phyloP scores from a whole-genome alignment of 2,888 invertebrate species.

The Sepiola atlantica region DNA sequence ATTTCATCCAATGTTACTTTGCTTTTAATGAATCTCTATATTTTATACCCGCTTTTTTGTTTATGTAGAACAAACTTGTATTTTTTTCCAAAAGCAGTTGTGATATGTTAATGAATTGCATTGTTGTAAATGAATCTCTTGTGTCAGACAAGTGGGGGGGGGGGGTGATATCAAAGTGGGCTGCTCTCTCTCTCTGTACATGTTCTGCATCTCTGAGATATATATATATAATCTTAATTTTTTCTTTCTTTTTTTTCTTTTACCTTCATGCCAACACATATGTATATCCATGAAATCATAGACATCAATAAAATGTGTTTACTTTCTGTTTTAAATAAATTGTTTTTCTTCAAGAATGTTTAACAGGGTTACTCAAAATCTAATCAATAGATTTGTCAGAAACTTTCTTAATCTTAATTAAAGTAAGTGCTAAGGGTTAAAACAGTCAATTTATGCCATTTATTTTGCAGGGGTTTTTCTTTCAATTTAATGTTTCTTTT shows the following conservation, averaged over 20 bases:
- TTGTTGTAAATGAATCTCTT: not conserved
- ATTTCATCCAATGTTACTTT: slow-evolving; percentile 6
- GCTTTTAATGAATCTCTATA: not conserved
- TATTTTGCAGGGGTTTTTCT: too few species aligned
- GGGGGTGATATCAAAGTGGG: not conserved
- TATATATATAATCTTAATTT: not conserved
- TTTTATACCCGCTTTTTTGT: not conserved
- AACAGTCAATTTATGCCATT: too few species aligned
- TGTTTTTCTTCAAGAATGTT: not conserved
- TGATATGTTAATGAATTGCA: slow-evolving; percentile 18
- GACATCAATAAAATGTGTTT: slow-evolving; percentile 13
- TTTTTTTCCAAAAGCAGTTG: slow-evolving; percentile 10
- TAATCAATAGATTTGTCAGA: too few species aligned
- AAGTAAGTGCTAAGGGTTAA: too few species aligned
- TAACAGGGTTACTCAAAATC: too few species aligned
- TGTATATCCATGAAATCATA: slow-evolving; percentile 9
- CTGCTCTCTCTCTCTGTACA: not conserved
- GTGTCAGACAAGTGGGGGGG: not conserved
- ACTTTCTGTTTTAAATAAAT: not conserved
- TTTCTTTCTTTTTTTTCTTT: not conserved
- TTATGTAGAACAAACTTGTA: not conserved
- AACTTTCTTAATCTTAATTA: too few species aligned
- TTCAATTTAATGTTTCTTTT: too few species aligned
- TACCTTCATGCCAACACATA: not conserved
- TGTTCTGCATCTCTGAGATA: not conserved